Evolutionary conservation across 2,113 vertebrate species (phyloP).

Genomic region (Gnathonemus echidnorhynchus): DNA sequence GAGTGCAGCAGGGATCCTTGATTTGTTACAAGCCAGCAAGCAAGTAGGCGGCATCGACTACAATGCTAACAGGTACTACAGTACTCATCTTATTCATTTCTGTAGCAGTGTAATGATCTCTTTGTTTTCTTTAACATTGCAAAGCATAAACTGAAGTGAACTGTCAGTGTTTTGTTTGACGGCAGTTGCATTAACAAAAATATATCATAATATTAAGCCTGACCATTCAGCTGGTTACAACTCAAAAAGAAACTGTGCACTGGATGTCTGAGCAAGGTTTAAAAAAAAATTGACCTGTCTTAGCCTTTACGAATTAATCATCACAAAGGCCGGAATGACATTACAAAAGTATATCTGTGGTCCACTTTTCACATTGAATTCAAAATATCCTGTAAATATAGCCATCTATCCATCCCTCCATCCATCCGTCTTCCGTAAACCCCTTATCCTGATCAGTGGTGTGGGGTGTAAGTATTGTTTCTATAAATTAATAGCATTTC

Average conservation of each 20-base stretch:
- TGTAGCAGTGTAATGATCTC: not conserved
- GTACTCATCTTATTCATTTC: not conserved
- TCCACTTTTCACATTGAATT: not conserved
- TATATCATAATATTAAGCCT: not conserved
- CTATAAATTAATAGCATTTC: not conserved
- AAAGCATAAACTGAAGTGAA: not conserved
- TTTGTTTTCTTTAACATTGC: not conserved
- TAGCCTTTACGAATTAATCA: not conserved
- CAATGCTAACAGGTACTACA: slow-evolving; percentile 84
- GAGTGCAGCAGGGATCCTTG: slow-evolving; percentile 81
- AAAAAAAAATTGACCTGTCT: not conserved
- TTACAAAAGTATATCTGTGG: not conserved
- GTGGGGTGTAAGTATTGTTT: not conserved
- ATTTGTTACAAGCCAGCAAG: slow-evolving; percentile 95
- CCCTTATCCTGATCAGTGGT: not conserved
- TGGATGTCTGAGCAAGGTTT: not conserved
- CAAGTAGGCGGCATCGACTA: slow-evolving; percentile 96
- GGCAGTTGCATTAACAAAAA: not conserved
- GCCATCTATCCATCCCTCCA: not conserved
- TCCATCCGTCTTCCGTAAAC: not conserved
- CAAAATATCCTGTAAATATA: not conserved
- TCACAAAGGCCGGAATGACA: not conserved
- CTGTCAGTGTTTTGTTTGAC: not conserved
- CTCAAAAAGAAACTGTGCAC: not conserved
- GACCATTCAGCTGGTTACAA: not conserved